Base-by-base conservation (phyloP, 2,797 vertebrate genomes). In the Kryptopterus vitreolus region DNA sequence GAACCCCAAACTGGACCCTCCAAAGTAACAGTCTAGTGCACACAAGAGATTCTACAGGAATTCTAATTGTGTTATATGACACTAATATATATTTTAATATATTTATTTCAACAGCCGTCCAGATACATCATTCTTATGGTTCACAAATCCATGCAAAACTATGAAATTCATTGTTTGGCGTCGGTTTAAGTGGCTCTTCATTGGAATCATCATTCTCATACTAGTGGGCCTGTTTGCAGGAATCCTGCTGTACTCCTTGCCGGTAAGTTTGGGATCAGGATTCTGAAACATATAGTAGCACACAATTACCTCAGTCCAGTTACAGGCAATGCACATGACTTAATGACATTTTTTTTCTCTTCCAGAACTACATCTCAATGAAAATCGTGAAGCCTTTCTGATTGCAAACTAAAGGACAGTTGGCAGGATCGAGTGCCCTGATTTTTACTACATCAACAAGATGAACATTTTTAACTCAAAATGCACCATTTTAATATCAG, bases 1-100 rank as follows among this genome's bases (percentile, higher is more conserved):
- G 96, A 98, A 99, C 89, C 98, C 98, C 66, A 98, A 93, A 92
- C 91, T 99, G 87, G 96, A 99, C n/a, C 86, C 84, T 83, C 98
- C 97, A 55, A 98, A 98, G 98, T 99, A 93, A 95, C 24, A 38
- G 0, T 26, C 43, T 48, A 76, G 72, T 33, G 68, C 6, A 24
- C 2, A 75, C 5, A 26, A 31, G 55, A 48, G n/a, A 77, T 38
- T 83, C 4, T 33, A 24, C 18, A 58, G 31, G 1, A 81, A 46
- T 20, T 18, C 22, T 78, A 4, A 59, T 81, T 58, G 31, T 31
- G 68, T 50, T 26, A 70, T 71, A n/a, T 46, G 43, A 82, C 33
- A 62, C 15, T 62, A 80, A 78, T 43, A 13, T 70, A 53, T 71
- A 3, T 24, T 62, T 53, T 43, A 43, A 38, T 35, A 16, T 4